Evolutionary conservation across 1,140 invertebrate species (phyloP).

Genomic region (Caenorhabditis briggsae): DNA sequence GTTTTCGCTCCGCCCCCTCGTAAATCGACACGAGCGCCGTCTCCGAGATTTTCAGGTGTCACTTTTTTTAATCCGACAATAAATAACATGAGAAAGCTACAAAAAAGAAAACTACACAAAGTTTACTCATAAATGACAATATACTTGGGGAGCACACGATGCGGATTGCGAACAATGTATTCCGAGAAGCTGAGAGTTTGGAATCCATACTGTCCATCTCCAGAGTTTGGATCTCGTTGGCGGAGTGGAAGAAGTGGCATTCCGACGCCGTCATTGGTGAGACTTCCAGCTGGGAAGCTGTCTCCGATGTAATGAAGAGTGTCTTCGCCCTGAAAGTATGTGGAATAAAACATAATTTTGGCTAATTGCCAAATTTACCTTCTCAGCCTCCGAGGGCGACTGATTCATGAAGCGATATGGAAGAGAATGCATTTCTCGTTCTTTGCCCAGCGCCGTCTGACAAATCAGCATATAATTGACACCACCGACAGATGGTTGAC

Average conservation of each 20-base stretch:
- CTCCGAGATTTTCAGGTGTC: too few relatives aligned
- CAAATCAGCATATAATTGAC: constrained; percentile 68
- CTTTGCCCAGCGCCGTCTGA: constrained; percentile 59
- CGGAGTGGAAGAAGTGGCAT: constrained; percentile 28
- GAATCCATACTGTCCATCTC: constrained; percentile 2
- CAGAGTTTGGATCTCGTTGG: neutral
- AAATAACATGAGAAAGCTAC: too few relatives aligned
- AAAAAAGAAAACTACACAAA: too few relatives aligned
- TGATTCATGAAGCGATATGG: constrained; percentile 30
- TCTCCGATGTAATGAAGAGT: constrained; percentile 45
- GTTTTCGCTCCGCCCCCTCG: too few relatives aligned
- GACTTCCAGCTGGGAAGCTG: constrained; percentile 9
- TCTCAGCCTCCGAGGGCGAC: neutral
- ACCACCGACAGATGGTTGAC: constrained; percentile 52
- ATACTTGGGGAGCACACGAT: constrained; percentile 53
- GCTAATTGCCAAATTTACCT: neutral
- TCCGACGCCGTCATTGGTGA: constrained; percentile 13
- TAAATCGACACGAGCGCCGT: too few relatives aligned
- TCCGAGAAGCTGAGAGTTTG: constrained; percentile 49
- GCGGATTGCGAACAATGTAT: constrained; percentile 50
- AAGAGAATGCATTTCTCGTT: neutral
- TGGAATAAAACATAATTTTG: neutral
- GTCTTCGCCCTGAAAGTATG: constrained; percentile 1
- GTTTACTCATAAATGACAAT: constrained; percentile 58
- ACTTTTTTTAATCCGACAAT: too few relatives aligned